Evolutionary conservation across 2,888 invertebrate genomes (phyloP).

Genomic region (Endotricha flammealis): DNA sequence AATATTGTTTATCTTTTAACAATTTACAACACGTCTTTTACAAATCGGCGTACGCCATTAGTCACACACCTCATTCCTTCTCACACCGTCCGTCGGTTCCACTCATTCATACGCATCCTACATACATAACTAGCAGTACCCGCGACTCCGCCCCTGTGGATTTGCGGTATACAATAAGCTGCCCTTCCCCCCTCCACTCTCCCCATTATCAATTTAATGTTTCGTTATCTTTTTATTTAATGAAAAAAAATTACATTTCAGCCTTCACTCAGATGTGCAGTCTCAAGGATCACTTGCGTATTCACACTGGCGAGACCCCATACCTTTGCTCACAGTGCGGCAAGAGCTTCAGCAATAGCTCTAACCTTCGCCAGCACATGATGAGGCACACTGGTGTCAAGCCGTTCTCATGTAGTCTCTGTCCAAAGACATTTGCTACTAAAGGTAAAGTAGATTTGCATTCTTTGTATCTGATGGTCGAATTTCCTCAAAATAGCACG

Average conservation of each 20-base stretch:
- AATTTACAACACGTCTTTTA: no score
- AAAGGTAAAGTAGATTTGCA: constrained; percentile 49
- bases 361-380: constrained; percentile 78
- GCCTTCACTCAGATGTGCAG: constrained; percentile 74
- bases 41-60: no score
- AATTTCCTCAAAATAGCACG: no score
- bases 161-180: no score
- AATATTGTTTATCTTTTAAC: no score
- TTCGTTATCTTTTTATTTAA: not conserved
- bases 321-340: constrained; percentile 77
- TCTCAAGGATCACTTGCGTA: constrained; percentile 74
- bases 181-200: no score
- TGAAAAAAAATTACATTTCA: constrained; percentile 23
- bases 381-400: constrained; percentile 75
- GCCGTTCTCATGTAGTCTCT: constrained; percentile 72
- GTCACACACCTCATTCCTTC: no score
- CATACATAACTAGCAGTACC: no score
- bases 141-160: no score
- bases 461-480: not conserved
- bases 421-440: constrained; percentile 77
- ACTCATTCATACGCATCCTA: no score
- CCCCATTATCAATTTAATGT: no score
- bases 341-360: constrained; percentile 72
- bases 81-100: no score
- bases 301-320: constrained; percentile 75